Base-by-base conservation (phyloP, 2,113 vertebrate genomes). In the Phainopepla nitens region DNA sequence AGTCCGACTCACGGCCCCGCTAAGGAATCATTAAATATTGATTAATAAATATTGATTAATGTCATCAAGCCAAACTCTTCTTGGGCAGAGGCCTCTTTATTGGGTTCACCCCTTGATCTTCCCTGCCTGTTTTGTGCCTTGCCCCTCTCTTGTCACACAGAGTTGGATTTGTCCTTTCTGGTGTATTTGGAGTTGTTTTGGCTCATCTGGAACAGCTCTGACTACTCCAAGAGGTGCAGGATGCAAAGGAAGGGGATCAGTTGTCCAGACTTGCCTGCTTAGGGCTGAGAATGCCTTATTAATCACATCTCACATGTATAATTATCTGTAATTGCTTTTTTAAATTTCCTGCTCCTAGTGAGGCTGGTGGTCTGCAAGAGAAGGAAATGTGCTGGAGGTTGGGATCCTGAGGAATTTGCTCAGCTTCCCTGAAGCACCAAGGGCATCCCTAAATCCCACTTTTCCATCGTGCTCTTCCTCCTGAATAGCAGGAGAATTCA, bases 221-320 rank as follows among this genome's bases (percentile, higher is more conserved):
- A 7, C 23, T 16, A 0, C 41, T 65, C 85, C 68, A n/a, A 15
- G 56, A 54, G 3, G 2, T 66, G n/a, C n/a, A 18, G 89, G 50
- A 16, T 49, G 6, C 1, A 36, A 6, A 50, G 71, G 54, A 77
- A 66, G 65, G 87, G 1, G 7, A 51, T 64, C 51, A 3, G 29
- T 13, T 87, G 93, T 87, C 94, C 91, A 56, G 76, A 36, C 76
- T 66, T 77, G 82, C 86, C 86, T 78, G 92, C 49, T 72, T 2
- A 3, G 66, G 72, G 58, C 58, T 23, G 64, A 41, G 56, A 22
- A 42, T 53, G 47, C 54, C 79, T 72, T 47, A 92, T 88, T 77
- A 80, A 95, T 91, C 91, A 44, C 41, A 15, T 41, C 75, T 81
- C 68, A 22, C 22, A 7, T 49, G 5, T 71, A 10, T 78, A 58